Conservation (phyloP, 2,888 invertebrate genomes). For the Salpingus planirostris region DNA sequence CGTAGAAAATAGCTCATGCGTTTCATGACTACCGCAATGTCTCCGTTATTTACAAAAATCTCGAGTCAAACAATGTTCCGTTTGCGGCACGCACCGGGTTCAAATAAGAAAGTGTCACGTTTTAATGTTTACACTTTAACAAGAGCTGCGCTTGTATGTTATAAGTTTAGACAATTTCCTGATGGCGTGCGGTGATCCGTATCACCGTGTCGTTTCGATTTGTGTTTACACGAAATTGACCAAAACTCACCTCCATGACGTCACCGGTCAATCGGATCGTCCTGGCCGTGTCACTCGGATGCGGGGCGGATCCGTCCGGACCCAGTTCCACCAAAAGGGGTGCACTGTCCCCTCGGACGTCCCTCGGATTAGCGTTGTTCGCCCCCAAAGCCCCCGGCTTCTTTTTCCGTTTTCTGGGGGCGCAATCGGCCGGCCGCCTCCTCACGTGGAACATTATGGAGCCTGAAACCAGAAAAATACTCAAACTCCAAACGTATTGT, state of each 20-base stretch:
- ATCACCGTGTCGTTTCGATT: too few species aligned
- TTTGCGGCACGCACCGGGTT: too few species aligned
- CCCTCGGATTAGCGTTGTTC: constrained; percentile 48
- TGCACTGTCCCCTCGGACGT: constrained; percentile 49
- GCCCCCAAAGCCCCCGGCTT: constrained; percentile 46
- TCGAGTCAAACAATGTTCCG: too few species aligned
- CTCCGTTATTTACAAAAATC: too few species aligned
- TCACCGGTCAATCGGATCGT: constrained; percentile 53
- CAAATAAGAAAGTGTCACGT: too few species aligned
- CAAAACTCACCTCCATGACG: constrained; percentile 55
- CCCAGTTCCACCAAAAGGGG: constrained; percentile 75
- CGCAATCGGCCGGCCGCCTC: constrained; percentile 83
- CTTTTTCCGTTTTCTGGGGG: constrained; percentile 83
- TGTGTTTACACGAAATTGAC: too few species aligned
- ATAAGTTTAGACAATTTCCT: too few species aligned
- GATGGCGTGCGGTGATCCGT: too few species aligned
- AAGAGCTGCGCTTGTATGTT: too few species aligned
- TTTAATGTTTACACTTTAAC: too few species aligned
- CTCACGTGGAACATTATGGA: constrained; percentile 97
- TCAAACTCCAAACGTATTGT: background rate
- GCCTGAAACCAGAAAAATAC: constrained; percentile 49
- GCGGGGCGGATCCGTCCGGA: constrained; percentile 61
- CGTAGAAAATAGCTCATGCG: too few species aligned
- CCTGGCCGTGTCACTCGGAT: constrained; percentile 51
- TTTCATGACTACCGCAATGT: too few species aligned